These are phyloP conservation scores for Volucella zonaria DNA, from an alignment of 2,888 invertebrate species.

Conservation along the genomic window DNA sequence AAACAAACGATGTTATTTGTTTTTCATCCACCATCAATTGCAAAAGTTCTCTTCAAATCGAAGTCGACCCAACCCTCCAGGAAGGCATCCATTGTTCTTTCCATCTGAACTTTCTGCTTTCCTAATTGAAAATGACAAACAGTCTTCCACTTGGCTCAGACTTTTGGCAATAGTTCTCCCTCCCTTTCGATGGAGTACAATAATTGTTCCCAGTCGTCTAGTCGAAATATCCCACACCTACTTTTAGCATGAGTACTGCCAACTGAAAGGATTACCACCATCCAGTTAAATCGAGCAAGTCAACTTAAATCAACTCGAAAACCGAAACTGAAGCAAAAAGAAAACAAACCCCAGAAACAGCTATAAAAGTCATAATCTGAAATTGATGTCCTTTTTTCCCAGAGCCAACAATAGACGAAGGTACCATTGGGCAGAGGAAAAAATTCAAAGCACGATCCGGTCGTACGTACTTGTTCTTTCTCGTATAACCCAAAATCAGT, in stretches of 20 bases:
- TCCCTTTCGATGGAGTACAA: neutral
- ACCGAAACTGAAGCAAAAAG: neutral
- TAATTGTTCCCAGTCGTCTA: conserved; percentile 22
- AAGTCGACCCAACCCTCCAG: neutral
- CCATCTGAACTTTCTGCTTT: conserved; percentile 48
- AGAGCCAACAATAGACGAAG: neutral
- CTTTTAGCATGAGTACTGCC: neutral
- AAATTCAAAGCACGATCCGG: neutral
- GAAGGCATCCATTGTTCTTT: conserved; percentile 22
- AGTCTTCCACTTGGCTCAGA: conserved; percentile 34
- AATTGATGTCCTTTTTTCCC: conserved; percentile 59
- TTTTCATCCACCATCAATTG: conserved; percentile 1
- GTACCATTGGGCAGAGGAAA: neutral
- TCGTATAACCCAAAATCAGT: too few relatives aligned
- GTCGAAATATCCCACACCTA: neutral
- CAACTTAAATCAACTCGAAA: conserved; percentile 1
- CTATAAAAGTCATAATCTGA: conserved; percentile 65
- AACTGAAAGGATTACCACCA: conserved; percentile 39
- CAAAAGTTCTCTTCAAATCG: neutral
- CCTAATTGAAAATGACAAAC: conserved; percentile 65
- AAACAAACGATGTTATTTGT: neutral
- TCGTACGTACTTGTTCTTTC: too few relatives aligned
- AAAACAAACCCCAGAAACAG: conserved; percentile 22
- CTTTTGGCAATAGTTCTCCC: neutral
- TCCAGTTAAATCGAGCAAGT: conserved; percentile 43